Evolutionary conservation across 1,140 invertebrate species (phyloP), one percentile per base, ranked within the genome.

Genomic region (Ceratitis capitata): DNA sequence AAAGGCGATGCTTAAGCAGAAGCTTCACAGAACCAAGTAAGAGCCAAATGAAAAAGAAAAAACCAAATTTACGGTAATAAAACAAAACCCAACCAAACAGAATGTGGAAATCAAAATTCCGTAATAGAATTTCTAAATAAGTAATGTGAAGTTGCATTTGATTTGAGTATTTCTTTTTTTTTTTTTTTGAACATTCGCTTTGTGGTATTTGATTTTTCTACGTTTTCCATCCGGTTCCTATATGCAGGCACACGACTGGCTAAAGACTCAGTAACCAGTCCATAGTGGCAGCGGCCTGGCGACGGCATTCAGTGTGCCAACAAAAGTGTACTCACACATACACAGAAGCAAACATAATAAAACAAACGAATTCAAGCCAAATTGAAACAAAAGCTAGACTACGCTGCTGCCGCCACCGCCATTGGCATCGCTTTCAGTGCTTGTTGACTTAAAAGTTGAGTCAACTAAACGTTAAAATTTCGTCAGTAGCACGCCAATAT

Each of bases 121-220:
- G 47, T 84, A 84, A 84, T 84, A 56, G 83, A 84, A 56, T 84
- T 84, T 84, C 64, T 84, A 84, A 84, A 84, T 84, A 84, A 84
- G 53, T 84, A 61, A 84, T 84, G 32, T n/a, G 51, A 23, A 42
- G 35, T 9, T 45, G 9, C 6, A n/a, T 56, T 9, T 56, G 19
- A 56, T 23, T 56, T 45, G 42, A 23, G 42, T 10, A 45, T 78
- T 45, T 16, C 9, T 5, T 45, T 42, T 74, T 42, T n/a, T 3
- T 58, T 58, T 58, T 58, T 32, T 6, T 4, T 10, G 3, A 29
- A 29, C 14, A 16, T 64, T 64, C 58, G 19, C 3, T 56, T 56
- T 56, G 10, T 56, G 51, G 7, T 26, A 29, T 10, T 26, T 5
- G n/a, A 29, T 78, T 78, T 45, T 23, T 6, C 69, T 42, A 78